These are phyloP conservation scores for Leptobrachium ailaonicum DNA, from an alignment of 2,113 vertebrate species.

Conservation along the genomic window DNA sequence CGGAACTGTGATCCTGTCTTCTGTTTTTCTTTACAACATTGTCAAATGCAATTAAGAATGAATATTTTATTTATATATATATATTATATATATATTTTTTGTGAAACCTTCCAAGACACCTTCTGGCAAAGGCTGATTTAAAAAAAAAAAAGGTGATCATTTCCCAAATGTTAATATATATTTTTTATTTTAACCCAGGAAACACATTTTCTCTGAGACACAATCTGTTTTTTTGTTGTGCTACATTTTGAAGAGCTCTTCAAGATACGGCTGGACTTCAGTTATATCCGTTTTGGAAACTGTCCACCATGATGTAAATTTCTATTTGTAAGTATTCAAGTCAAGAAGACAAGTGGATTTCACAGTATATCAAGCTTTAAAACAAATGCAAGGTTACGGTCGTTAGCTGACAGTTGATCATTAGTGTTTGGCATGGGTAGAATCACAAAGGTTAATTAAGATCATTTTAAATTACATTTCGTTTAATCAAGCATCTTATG, in stretches of 20 bases:
- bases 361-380: not conserved
- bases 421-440: not conserved
- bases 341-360: conserved; percentile 5
- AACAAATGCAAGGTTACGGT: not conserved
- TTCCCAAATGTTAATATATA: not conserved
- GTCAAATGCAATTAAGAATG: conserved; percentile 24
- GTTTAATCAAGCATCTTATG: too few species aligned
- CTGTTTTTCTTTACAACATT: not conserved
- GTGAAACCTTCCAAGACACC: conserved; percentile 22
- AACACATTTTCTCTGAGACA: not conserved
- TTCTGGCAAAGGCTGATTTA: conserved; percentile 7
- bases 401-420: not conserved
- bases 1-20: conserved; percentile 80
- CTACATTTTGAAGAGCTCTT: not conserved
- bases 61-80: not conserved
- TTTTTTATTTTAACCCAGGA: not conserved
- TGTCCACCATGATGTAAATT: conserved; percentile 5
- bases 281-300: conserved; percentile 13
- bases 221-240: not conserved
- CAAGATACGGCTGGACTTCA: not conserved
- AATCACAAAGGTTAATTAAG: not conserved
- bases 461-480: not conserved
- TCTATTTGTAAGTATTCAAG: not conserved
- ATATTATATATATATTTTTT: not conserved
- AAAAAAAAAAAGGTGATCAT: not conserved